These are phyloP conservation scores for Watsonalla binaria DNA, from an alignment of 2,888 invertebrate genomes.

Conservation along the genomic window DNA sequence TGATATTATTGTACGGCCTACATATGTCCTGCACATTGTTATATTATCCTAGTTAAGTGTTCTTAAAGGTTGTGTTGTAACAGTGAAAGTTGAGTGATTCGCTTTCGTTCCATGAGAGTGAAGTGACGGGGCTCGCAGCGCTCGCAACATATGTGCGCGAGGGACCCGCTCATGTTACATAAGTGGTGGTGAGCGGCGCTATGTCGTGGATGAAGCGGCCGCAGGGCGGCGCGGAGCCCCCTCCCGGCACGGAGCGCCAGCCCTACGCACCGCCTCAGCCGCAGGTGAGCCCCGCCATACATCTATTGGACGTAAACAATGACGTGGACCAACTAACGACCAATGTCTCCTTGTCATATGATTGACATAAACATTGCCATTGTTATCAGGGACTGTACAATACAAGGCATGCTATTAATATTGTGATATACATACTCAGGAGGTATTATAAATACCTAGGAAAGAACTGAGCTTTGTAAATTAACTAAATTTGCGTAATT, in stretches of 20 bases:
- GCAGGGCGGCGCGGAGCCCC: conserved; percentile 42
- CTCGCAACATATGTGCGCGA: conserved; percentile 58
- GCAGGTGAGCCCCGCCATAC: conserved; percentile 60
- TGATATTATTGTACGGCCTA: conserved; percentile 6
- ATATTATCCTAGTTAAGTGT: conserved; percentile 12
- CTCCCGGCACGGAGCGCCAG: conserved; percentile 46
- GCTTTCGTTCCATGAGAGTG: conserved; percentile 57
- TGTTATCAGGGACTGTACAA: no score
- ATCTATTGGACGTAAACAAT: conserved; percentile 60
- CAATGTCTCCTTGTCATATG: conserved; percentile 29
- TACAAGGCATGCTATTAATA: neutral
- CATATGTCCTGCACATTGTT: conserved; percentile 7
- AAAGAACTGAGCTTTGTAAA: no score
- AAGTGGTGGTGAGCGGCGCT: conserved; percentile 50
- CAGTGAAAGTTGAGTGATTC: conserved; percentile 60
- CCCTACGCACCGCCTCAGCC: conserved; percentile 55
- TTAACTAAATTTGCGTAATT: no score
- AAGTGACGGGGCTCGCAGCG: conserved; percentile 59
- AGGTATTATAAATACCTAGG: no score
- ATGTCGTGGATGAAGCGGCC: conserved; percentile 76
- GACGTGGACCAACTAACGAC: conserved; percentile 53
- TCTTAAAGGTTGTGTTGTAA: conserved; percentile 20
- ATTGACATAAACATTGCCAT: conserved; percentile 23
- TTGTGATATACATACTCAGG: neutral
- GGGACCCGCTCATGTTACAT: conserved; percentile 66